Evolutionary conservation across 2,113 vertebrate species (phyloP).

Genomic region (Proterorhinus semilunaris): DNA sequence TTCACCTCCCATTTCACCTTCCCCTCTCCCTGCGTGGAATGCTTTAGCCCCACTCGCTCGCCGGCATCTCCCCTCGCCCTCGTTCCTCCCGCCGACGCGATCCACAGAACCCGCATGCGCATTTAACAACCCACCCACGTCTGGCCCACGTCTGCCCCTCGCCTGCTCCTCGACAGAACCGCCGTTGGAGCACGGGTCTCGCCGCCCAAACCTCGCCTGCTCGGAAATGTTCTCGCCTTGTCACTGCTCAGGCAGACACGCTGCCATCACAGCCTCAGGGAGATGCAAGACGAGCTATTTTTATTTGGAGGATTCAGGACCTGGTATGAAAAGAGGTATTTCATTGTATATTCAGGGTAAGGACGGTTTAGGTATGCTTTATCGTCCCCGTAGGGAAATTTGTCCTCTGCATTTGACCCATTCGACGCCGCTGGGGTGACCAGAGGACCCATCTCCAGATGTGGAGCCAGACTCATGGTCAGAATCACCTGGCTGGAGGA

Average conservation of each 20-base stretch:
- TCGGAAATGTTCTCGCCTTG: conserved; percentile 10
- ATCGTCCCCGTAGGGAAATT: too few species aligned
- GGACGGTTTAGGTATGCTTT: too few species aligned
- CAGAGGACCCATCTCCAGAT: too few species aligned
- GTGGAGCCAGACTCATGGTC: too few species aligned
- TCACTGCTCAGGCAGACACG: conserved; percentile 12
- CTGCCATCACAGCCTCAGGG: neutral
- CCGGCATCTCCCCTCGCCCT: conserved; percentile 8
- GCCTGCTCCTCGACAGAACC: conserved; percentile 1
- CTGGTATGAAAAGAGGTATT: too few species aligned
- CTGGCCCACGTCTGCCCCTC: conserved; percentile 9
- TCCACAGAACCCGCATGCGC: conserved; percentile 1
- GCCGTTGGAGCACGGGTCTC: neutral
- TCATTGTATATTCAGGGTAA: too few species aligned
- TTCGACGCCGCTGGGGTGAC: too few species aligned
- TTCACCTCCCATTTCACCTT: neutral
- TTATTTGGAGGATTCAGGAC: too few species aligned
- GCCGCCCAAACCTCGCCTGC: conserved; percentile 6
- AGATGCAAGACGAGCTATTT: too few species aligned
- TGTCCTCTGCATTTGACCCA: too few species aligned
- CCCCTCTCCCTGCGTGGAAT: neutral
- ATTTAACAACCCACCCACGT: conserved; percentile 32
- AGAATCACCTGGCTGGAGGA: too few species aligned
- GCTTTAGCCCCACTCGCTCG: neutral
- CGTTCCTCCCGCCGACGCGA: conserved; percentile 1